Evolutionary conservation across 2,888 invertebrate genomes (phyloP), one percentile per base, ranked within the genome.

Genomic region (Torymus auratus): DNA sequence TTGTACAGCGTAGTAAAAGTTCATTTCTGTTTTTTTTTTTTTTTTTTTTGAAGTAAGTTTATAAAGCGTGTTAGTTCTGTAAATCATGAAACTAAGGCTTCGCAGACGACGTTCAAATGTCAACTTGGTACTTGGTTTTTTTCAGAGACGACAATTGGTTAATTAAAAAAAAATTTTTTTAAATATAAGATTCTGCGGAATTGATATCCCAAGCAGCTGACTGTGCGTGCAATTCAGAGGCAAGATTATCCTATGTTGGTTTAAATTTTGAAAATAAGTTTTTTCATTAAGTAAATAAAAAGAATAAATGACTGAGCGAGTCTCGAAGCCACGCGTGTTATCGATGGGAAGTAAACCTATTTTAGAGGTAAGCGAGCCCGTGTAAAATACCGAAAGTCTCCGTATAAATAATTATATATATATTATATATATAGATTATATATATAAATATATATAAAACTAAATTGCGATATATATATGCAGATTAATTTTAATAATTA

Each of bases 371-470:
- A 79, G 77, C 53, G 60, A 82, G 69, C 80, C 81, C 85, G 84
- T 89, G 88, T 89, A 89, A 88, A 87, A 88, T 89, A 89, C 84
- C 86, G 87, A 88, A 88, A 87, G 85, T 89, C 85, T 87, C 87
- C 85, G 86, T 86, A 87, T 87, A 86, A 85, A 88, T 85, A 85
- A 76, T 83, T 85, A 84, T 86, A 85, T 83, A 84, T 85, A 84
- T 85, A 84, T 55, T 72, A 81, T 74, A 75, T 77, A 70, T 55
- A 75, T 56, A 60, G 41, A 52, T 41, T 62, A 73, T 69, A 68
- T 70, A 58, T 64, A 73, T 77, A 65, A 17, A 73, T 81, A 64
- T 67, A 61, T 70, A 85, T 83, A 83, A 84, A 74, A 81, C 79
- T 80, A 60, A 80, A 84, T 82, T 81, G 80, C 78, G 71, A 83